A percentile compares a stretch with the other conserved stretches of the same genome.
phyloP scores from a whole-genome alignment of 2,888 invertebrate species.

The Lordiphosa andalusiaca region DNA sequence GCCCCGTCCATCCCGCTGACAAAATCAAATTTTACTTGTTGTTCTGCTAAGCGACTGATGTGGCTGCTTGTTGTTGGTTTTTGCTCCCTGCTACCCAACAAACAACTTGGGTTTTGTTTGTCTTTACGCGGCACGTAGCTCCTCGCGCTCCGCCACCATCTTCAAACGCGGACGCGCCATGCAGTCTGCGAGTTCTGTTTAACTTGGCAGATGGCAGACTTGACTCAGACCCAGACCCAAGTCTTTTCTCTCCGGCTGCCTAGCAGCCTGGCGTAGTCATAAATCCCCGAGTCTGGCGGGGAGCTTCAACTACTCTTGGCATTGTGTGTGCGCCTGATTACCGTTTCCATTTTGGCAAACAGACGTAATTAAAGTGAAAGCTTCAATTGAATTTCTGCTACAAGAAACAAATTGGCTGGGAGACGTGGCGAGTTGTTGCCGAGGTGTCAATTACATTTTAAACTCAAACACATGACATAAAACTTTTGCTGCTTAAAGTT shows the following conservation, averaged over 20 bases:
- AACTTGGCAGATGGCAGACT: neutral
- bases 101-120: constrained; percentile 35
- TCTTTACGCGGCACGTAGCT: constrained; percentile 36
- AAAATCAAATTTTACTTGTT: neutral
- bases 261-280: constrained; percentile 61
- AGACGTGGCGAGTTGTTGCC: constrained; percentile 57
- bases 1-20: too few relatives aligned
- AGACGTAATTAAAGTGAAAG: constrained; percentile 72
- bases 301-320: constrained; percentile 24
- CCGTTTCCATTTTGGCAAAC: constrained; percentile 73
- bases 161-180: neutral
- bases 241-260: constrained; percentile 18
- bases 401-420: constrained; percentile 51
- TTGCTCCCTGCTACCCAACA: neutral
- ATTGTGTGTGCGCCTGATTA: constrained; percentile 58
- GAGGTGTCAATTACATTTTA: constrained; percentile 74
- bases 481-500: constrained; percentile 55
- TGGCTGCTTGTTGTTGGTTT: too few relatives aligned
- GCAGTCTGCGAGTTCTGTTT: constrained; percentile 2
- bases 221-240: neutral
- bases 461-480: constrained; percentile 57
- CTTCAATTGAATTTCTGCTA: constrained; percentile 72
- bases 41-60: neutral
- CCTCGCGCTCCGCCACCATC: neutral
- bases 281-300: constrained; percentile 55